Base-by-base conservation (phyloP, 2,888 invertebrate species). In the Eubasilissa splendida region DNA sequence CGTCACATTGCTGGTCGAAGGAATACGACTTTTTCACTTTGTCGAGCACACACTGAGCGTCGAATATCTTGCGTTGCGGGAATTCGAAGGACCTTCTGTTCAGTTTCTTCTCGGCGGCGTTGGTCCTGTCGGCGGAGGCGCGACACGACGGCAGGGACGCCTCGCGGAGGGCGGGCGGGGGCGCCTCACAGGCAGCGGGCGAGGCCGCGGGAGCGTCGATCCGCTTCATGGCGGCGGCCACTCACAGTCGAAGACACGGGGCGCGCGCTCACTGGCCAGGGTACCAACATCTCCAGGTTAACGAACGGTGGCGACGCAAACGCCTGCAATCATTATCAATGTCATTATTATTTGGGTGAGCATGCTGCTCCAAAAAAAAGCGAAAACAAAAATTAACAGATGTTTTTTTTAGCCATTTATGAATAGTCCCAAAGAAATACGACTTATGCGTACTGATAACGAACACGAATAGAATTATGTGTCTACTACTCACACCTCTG, bases 71-170 rank as follows among this genome's bases (percentile, higher is more conserved):
- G 22, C 84, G 73, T 81, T 83, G 80, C 85, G 90, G 90, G 56
- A 91, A 88, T 86, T 91, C 91, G 56, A 91, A 88, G 80, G 91
- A 90, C 84, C 90, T 87, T 73, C 91, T 86, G 85, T 90, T 90
- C 83, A 89, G 89, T 81, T 88, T 87, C 84, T 90, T 90, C 58
- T 80, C 63, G 70, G 65, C 70, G 58, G 76, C 14, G 80, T 63
- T 71, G 65, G 68, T 54, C 65, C 78, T 77, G 68, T 74, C 22
- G 22, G 1, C 22, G 22, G 22, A 22, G 22, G 22, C 22, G 22
- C 22, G 22, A 22, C 4, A 22, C 12, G 1, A 0, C 22, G 22
- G 22, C 22, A 22, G 22, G 22, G 22, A 22, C 22, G 22, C 22
- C 22, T 22, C 22, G 22, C 71, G 52, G 31, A 65, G 42, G 42